phyloP scores from a whole-genome alignment of 2,888 invertebrate species.

The Lasioglossum pauxillum region DNA sequence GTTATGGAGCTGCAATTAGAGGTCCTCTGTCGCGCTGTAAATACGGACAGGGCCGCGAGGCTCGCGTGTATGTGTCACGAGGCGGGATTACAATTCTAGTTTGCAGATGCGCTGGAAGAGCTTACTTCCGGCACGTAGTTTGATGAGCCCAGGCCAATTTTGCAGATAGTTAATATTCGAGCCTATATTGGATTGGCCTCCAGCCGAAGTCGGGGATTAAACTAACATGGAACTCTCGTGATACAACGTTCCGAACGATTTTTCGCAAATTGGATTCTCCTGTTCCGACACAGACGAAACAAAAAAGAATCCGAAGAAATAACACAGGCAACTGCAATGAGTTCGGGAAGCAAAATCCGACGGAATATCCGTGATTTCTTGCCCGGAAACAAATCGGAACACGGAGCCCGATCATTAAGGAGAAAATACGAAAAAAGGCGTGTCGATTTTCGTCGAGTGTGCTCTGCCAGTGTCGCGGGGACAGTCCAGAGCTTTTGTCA shows the following conservation, averaged over 20 bases:
- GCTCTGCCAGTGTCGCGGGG: background rate
- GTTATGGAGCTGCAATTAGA: background rate
- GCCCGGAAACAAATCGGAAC: background rate
- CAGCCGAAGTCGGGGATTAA: background rate
- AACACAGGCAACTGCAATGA: background rate
- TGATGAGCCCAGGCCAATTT: conserved; percentile 15
- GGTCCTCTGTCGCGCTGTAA: background rate
- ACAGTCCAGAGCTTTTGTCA: background rate
- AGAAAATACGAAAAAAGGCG: background rate
- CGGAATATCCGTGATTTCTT: background rate
- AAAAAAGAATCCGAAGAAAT: background rate
- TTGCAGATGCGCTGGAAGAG: background rate
- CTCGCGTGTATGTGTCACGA: background rate
- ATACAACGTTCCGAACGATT: background rate
- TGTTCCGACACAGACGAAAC: background rate
- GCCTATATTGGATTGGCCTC: background rate
- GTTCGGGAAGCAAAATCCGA: background rate
- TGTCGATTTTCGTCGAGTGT: background rate
- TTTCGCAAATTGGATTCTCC: background rate
- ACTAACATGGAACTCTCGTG: background rate
- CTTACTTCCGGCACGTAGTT: conserved; percentile 20
- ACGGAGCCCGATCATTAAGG: background rate
- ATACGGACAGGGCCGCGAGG: background rate
- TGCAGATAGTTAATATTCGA: conserved; percentile 6
- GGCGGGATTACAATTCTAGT: conserved; percentile 11